Evolutionary conservation across 2,113 vertebrate species (phyloP).

Genomic region (Pelmatolapia mariae): DNA sequence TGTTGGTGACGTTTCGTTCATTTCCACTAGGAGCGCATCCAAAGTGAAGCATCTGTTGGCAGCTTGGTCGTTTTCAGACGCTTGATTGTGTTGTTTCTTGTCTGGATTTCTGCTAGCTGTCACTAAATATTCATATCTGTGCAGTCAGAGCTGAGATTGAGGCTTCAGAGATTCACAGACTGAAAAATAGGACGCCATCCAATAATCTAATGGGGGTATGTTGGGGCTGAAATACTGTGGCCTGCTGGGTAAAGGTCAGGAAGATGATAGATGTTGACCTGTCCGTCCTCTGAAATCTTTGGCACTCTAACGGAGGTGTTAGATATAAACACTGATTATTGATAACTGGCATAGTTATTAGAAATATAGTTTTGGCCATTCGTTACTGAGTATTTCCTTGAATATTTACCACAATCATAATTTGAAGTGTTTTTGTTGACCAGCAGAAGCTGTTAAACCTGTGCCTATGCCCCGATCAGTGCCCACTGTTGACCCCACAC

Average conservation of each 20-base stretch:
- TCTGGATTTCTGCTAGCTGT: neutral
- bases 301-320: neutral
- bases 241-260: neutral
- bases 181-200: neutral
- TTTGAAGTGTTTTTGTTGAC: neutral
- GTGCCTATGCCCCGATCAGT: constrained; percentile 75
- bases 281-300: neutral
- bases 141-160: neutral
- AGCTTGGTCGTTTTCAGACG: neutral
- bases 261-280: neutral
- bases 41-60: neutral
- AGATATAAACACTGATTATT: neutral
- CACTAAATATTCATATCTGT: neutral
- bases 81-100: neutral
- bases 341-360: neutral
- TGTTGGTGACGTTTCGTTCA: neutral
- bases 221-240: neutral
- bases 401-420: neutral
- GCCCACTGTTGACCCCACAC: constrained; percentile 76
- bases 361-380: neutral
- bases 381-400: neutral
- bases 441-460: constrained; percentile 77
- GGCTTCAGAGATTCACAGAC: neutral
- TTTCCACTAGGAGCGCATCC: neutral
- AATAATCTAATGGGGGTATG: neutral